Evolutionary conservation across 2,888 invertebrate genomes (phyloP), one percentile per base, ranked within the genome.

Genomic region (Apamea epomidion): DNA sequence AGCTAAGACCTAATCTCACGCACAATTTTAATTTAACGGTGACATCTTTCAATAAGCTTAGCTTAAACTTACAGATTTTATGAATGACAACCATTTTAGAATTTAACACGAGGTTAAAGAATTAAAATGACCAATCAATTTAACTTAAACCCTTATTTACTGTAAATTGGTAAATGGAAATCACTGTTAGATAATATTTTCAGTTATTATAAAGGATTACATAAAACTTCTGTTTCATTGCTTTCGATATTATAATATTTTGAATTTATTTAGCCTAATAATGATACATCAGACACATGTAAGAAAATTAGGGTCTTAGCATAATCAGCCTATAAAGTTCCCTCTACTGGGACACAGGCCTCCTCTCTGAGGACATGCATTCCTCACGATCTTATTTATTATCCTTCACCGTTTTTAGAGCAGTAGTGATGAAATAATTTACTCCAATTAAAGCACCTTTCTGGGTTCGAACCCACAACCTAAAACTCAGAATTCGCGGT

Each of bases 81-180:
- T 71, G 29, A 73, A 65, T 65, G 29, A 37, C 5, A 69, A 48
- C 45, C 21, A n/a, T 68, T 48, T 12, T 72, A 29, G 0, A 72
- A 75, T 45, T 32, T 58, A 32, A 72, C 5, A 51, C 42, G 32
- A 42, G 4, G 2, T 62, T 64, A 65, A 16, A 29, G 5, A 62
- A 18, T 48, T 51, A 42, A 51, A 74, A 69, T 0, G 8, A 10
- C 58, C 58, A 29, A 1, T 75, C 1, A 62, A 29, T 75, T 75
- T 45, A 58, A 42, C 25, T 48, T 42, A 25, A 64, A 85, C 21
- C n/a, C 45, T 70, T 75, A 83, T 72, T 85, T 70, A 72, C n/a
- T 68, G 54, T 73, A 25, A 65, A 70, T 70, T 48, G 25, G 25
- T 48, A 7, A 25, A 74, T 62, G 62, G 51, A 45, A 80, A 65